Evolutionary conservation across 2,888 invertebrate species (phyloP).

Genomic region (Mesochorus sp.): DNA sequence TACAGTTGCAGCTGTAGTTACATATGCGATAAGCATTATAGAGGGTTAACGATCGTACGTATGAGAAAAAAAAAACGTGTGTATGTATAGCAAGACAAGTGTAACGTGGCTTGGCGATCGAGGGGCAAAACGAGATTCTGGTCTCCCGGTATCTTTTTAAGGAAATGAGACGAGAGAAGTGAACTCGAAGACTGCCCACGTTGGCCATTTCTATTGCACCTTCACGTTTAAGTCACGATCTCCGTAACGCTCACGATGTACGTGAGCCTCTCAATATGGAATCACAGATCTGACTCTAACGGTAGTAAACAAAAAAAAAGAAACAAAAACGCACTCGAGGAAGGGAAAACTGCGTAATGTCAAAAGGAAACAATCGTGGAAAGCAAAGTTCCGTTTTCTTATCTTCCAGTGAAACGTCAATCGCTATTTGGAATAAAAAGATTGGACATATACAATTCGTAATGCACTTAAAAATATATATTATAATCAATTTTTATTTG

Average conservation of each 20-base stretch:
- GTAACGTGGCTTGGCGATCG: constrained; percentile 58
- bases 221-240: constrained; percentile 52
- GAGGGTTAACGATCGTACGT: constrained; percentile 50
- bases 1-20: constrained; percentile 50
- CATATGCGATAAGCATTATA: constrained; percentile 46
- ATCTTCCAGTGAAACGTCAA: background rate
- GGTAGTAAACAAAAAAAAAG: constrained; percentile 16
- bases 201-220: constrained; percentile 56
- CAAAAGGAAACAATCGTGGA: background rate
- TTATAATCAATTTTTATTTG: too few relatives aligned
- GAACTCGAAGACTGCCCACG: constrained; percentile 63
- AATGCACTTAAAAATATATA: too few relatives aligned
- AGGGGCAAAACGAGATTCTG: constrained; percentile 53
- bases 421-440: too few relatives aligned
- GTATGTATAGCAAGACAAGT: constrained; percentile 36
- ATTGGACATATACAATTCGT: too few relatives aligned
- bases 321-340: constrained; percentile 8
- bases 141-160: constrained; percentile 61
- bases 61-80: background rate
- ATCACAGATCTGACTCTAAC: constrained; percentile 14
- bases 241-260: constrained; percentile 8
- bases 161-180: constrained; percentile 59
- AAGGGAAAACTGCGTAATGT: too few relatives aligned
- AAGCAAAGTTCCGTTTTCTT: background rate
- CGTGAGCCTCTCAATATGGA: background rate